These are phyloP conservation scores for Leucophenga montana DNA, from an alignment of 2,888 invertebrate genomes.

Conservation along the genomic window DNA sequence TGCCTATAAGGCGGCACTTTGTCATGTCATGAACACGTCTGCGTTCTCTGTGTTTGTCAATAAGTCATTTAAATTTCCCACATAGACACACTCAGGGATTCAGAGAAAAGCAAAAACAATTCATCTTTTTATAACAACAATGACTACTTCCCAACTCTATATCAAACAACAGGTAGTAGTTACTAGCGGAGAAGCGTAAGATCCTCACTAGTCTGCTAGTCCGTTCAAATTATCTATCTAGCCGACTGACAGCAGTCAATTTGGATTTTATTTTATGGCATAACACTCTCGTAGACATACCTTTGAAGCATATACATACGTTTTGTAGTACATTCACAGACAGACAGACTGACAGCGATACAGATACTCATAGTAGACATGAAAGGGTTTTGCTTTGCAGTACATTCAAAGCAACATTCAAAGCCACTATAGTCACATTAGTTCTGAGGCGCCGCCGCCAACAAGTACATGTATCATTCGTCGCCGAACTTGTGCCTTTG, in stretches of 20 bases:
- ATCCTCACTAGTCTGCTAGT: too few relatives aligned
- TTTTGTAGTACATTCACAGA: conserved; percentile 57
- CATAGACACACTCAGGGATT: conserved; percentile 4
- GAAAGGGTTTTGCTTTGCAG: conserved; percentile 30
- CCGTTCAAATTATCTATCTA: too few relatives aligned
- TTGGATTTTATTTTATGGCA: conserved; percentile 63
- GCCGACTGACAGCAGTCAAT: conserved; percentile 52
- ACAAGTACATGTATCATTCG: too few relatives aligned
- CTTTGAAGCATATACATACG: conserved; percentile 42
- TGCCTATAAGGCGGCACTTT: conserved; percentile 38
- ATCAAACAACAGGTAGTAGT: too few relatives aligned
- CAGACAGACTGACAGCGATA: conserved; percentile 33
- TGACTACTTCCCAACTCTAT: neutral
- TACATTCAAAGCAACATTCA: conserved; percentile 15
- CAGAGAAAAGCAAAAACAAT: conserved; percentile 34
- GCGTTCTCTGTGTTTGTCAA: conserved; percentile 33
- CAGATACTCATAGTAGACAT: too few relatives aligned
- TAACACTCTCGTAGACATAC: too few relatives aligned
- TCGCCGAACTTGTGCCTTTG: too few relatives aligned
- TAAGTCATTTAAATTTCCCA: conserved; percentile 48
- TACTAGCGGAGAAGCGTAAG: too few relatives aligned
- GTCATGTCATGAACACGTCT: conserved; percentile 34
- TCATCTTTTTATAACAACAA: conserved; percentile 46
- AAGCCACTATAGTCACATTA: neutral
- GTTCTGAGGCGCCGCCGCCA: too few relatives aligned